Percentiles rank a stretch among this genome's conserved stretches.
phyloP scores from a whole-genome alignment of 2,797 vertebrate genomes.

The Rhynchonycteris naso region DNA sequence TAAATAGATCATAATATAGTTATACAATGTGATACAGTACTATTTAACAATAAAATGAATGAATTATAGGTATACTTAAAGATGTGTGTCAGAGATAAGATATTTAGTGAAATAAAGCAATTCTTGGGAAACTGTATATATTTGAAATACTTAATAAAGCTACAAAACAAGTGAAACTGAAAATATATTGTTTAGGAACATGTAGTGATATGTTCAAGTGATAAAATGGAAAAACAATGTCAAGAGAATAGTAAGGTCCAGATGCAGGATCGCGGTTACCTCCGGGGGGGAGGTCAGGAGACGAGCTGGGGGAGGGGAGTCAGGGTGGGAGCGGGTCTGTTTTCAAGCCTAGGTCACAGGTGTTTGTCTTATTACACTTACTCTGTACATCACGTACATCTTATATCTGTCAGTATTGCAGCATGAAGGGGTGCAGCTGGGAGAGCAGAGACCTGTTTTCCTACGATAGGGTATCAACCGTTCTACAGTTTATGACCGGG shows the following conservation, averaged over 20 bases:
- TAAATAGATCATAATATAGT: not conserved
- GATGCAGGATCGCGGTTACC: not conserved
- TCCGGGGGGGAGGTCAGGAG: not conserved
- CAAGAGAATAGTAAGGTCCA: not conserved
- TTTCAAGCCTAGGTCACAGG: not conserved
- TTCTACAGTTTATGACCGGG: not conserved
- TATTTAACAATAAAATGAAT: constrained; percentile 7
- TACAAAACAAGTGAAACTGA: not conserved
- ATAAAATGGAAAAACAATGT: not conserved
- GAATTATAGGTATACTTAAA: not conserved
- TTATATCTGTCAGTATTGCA: constrained; percentile 7
- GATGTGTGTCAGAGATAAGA: not conserved
- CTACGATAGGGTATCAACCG: not conserved
- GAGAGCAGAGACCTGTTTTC: constrained; percentile 31
- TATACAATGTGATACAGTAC: not conserved
- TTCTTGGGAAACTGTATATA: not conserved
- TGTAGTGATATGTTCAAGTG: not conserved
- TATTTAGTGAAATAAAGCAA: not conserved
- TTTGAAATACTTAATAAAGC: not conserved
- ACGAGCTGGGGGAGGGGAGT: too few species aligned
- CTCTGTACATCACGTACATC: not conserved
- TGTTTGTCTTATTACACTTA: not conserved
- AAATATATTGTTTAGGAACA: not conserved
- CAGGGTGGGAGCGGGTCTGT: too few species aligned
- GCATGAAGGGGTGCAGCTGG: not conserved